Evolutionary conservation across 2,797 vertebrate genomes (phyloP), one percentile per base, ranked within the genome.

Genomic region (Pitangus sulphuratus): DNA sequence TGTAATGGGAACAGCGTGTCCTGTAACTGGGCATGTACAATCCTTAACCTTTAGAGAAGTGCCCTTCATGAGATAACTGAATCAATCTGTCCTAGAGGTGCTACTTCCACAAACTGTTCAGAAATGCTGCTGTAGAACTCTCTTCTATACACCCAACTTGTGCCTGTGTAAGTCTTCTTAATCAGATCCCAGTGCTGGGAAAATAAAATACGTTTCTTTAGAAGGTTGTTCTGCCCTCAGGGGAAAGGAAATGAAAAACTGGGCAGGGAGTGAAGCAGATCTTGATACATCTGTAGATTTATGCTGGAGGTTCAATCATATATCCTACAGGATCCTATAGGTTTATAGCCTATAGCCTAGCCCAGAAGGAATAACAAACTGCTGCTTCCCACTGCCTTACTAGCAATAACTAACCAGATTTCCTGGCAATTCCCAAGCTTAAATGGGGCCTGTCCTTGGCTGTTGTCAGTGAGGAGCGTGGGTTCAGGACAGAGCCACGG

Each of bases 241-340:
- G 48, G 68, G 11, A 90, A 91, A 92, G 56, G 28, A 94, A 72
- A 76, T 93, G n/a, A 69, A 87, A 96, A 89, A 58, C 44, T 60
- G 26, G 62, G 81, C 21, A 37, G 35, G 11, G 31, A 85, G 8
- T 58, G 57, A 89, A 79, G 54, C 58, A 82, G 44, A 47, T 51
- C 60, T 76, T 91, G 60, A 30, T 22, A 35, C 15, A 37, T 70
- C 35, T 54, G 18, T 47, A 80, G 37, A 79, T 84, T 77, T 76
- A 76, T 87, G 54, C 57, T 50, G 30, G 58, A 64, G 31, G 16
- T 78, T 93, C 74, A 74, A 2, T 72, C 66, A 57, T 87, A 48
- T 71, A 86, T 92, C 57, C 57, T 66, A 56, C 45, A 75, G 33
- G 20, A 84, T 81, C 40, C 66, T 44, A 26, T 71, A 82, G 17